Percentiles rank a stretch among this genome's conserved stretches.
Conservation (phyloP, 1,140 invertebrate species). For the Sminthurinus signatus region DNA sequence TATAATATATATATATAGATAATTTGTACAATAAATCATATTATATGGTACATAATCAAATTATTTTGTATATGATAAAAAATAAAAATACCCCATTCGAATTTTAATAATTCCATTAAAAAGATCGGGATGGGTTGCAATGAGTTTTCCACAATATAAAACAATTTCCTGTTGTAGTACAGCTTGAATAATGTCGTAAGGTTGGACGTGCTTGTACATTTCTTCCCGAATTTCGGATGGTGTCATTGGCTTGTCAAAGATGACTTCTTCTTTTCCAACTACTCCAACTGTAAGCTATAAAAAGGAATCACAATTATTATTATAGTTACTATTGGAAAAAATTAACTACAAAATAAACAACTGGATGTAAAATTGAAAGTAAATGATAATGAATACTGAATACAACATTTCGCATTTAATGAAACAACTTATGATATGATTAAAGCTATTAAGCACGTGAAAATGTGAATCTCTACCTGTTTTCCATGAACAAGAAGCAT, state of each 20-base stretch:
- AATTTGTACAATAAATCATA: too few species aligned
- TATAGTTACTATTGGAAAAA: too few species aligned
- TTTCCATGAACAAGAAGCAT: conserved; percentile 94
- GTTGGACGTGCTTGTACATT: conserved; percentile 77
- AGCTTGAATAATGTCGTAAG: conserved; percentile 83
- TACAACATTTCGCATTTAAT: too few species aligned
- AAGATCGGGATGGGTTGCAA: conserved; percentile 83
- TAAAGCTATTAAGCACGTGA: too few species aligned
- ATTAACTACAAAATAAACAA: too few species aligned
- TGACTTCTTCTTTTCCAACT: conserved; percentile 85
- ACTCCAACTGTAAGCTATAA: conserved; percentile 86
- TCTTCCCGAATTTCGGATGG: conserved; percentile 84
- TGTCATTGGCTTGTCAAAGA: conserved; percentile 94
- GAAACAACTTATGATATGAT: too few species aligned
- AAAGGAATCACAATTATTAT: conserved; percentile 2
- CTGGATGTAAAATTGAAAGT: too few species aligned
- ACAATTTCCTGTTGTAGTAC: conserved; percentile 95
- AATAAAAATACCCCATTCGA: conserved; percentile 73
- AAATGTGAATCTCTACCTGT: too few species aligned
- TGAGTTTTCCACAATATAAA: conserved; percentile 86
- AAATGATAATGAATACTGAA: too few species aligned
- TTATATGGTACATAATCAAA: too few species aligned
- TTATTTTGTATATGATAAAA: too few species aligned
- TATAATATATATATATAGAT: too few species aligned
- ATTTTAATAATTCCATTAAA: conserved; percentile 95